Evolutionary conservation across 2,113 vertebrate genomes (phyloP).

Genomic region (Pica pica): DNA sequence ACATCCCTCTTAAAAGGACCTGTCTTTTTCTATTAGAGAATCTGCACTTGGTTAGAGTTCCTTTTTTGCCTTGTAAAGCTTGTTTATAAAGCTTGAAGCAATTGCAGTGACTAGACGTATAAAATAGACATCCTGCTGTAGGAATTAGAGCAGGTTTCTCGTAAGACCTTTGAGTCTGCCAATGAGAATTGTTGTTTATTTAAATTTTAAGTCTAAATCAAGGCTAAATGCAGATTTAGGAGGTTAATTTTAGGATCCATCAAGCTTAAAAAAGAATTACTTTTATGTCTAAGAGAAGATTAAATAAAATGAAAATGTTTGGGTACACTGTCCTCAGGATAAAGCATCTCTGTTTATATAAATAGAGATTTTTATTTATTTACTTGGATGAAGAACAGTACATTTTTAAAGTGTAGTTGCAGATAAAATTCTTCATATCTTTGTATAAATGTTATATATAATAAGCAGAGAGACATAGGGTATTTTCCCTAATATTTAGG

Average conservation of each 20-base stretch:
- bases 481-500: not conserved
- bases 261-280: not conserved
- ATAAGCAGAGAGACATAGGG: not conserved
- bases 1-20: not conserved
- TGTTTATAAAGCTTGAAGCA: not conserved
- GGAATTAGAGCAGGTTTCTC: not conserved
- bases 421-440: not conserved
- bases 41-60: not conserved
- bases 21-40: not conserved
- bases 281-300: not conserved
- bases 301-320: not conserved
- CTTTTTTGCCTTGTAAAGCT: not conserved
- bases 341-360: not conserved
- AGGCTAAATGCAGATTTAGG: not conserved
- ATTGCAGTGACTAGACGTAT: not conserved
- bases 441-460: not conserved
- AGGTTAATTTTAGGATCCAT: not conserved
- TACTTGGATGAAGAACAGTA: not conserved
- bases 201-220: not conserved
- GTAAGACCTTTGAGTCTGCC: not conserved
- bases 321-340: not conserved
- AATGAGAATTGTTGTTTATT: not conserved
- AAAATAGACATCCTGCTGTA: fast-evolving
- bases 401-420: not conserved
- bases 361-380: not conserved